Base-by-base conservation (phyloP, 1,140 invertebrate genomes). In the Metopolophium dirhodum region DNA sequence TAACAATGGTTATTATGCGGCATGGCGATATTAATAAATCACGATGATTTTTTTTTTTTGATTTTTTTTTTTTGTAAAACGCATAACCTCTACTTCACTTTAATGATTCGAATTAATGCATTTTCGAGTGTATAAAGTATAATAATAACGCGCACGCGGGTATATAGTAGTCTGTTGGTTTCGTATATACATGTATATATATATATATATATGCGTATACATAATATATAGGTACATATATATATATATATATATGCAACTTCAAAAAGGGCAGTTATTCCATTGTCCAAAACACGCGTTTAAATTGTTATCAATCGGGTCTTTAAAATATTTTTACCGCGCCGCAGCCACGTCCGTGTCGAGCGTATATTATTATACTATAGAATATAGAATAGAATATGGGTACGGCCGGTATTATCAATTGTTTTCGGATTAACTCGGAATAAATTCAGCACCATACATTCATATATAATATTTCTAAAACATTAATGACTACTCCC, bases 101-200 rank as follows among this genome's bases (percentile, higher is more conserved):
- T 86, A 86, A 45, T 86, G 85, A 41, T 86, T 47, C 85, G 85
- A 86, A 86, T 86, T 47, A 47, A 86, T 86, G 85, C 85, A 14
- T 47, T 86, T 86, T 86, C 41, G 85, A 86, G 85, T 86, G 11
- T 47, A 86, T 86, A 49, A 30, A 86, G 4, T n/a, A 86, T 86
- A 86, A 47, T 47, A 86, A 86, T 47, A 86, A 86, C 85, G 9
- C 3, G 26, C 20, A 22, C 51, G 20, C 7, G 51, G 22, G 49
- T 51, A 51, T 51, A 51, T 51, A 18, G 37, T 82, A n/a, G n/a
- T 41, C 35, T 37, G 37, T 83, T 41, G 83, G 37, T 41, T 86
- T 41, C 45, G 3, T 41, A 23, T 41, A 85, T 85, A 23, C 37
- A 61, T 47, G 6, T 47, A 47, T 47, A 47, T 47, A 47, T 47